Evolutionary conservation across 2,888 invertebrate genomes (phyloP).

Genomic region (Pristionchus arcanus): DNA sequence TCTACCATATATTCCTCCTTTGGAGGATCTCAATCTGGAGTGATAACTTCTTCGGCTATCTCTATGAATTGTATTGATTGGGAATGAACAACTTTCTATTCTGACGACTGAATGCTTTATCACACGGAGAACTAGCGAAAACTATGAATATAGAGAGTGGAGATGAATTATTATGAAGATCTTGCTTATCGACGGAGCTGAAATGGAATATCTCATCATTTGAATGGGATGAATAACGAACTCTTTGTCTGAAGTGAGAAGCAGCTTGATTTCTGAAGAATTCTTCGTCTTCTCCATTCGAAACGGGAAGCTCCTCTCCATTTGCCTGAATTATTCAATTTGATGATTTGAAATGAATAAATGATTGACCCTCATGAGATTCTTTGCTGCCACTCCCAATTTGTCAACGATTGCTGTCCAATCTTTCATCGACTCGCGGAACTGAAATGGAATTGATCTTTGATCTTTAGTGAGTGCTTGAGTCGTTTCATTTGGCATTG

Average conservation of each 20-base stretch:
- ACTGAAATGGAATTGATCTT: conserved; percentile 22
- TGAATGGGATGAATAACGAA: neutral
- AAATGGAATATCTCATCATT: neutral
- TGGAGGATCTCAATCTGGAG: neutral
- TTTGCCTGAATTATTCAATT: neutral
- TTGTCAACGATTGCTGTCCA: conserved; percentile 49
- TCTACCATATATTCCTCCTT: conserved; percentile 34
- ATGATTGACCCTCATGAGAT: conserved; percentile 7
- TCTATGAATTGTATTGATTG: neutral
- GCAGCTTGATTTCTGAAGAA: conserved; percentile 47
- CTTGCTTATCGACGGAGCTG: conserved; percentile 19
- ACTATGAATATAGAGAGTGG: neutral
- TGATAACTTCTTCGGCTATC: neutral
- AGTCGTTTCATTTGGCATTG: neutral
- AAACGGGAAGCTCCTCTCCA: neutral
- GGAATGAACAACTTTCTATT: neutral
- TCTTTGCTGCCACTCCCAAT: conserved; percentile 34
- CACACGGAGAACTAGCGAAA: neutral
- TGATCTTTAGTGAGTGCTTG: neutral
- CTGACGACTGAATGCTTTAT: neutral
- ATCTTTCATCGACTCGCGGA: conserved; percentile 40
- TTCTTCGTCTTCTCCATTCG: conserved; percentile 9
- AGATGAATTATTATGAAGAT: neutral
- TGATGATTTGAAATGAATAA: neutral
- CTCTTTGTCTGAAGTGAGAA: conserved; percentile 44